phyloP scores from a whole-genome alignment of 1,140 invertebrate genomes.

The Ephestia elutella region DNA sequence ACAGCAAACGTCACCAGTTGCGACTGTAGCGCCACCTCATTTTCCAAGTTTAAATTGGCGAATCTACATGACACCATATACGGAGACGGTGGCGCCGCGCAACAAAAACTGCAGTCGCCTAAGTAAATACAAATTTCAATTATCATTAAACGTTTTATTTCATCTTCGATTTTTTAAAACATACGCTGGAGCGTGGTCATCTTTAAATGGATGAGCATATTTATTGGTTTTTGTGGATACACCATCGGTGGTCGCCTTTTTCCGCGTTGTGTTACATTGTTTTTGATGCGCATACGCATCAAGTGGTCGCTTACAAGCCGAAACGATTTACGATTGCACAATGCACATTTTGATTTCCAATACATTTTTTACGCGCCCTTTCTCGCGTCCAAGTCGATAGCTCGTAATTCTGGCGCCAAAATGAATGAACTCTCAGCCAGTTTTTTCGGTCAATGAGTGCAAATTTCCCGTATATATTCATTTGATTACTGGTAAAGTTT shows the following conservation, averaged over 20 bases:
- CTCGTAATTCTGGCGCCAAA: slow-evolving; percentile 65
- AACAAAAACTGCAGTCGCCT: slow-evolving; percentile 47
- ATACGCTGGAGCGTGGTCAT: slow-evolving; percentile 24
- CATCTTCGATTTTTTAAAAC: slow-evolving; percentile 54
- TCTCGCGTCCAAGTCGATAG: slow-evolving; percentile 49
- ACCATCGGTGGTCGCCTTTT: slow-evolving; percentile 63
- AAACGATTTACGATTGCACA: slow-evolving; percentile 54
- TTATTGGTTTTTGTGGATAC: slow-evolving; percentile 58
- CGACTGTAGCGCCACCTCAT: slow-evolving; percentile 40
- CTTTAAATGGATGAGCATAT: slow-evolving; percentile 65
- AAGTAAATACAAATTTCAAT: slow-evolving; percentile 71
- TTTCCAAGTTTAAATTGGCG: slow-evolving; percentile 61
- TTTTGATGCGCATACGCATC: slow-evolving; percentile 38
- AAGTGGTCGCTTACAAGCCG: slow-evolving; percentile 31
- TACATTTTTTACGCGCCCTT: slow-evolving; percentile 51
- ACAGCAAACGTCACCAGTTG: slow-evolving; percentile 13
- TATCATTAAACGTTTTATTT: slow-evolving; percentile 67
- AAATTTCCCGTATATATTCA: slow-evolving; percentile 31
- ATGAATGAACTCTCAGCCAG: slow-evolving; percentile 54
- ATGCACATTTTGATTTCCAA: slow-evolving; percentile 47
- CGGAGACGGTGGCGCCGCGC: slow-evolving; percentile 39
- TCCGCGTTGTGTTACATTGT: slow-evolving; percentile 54
- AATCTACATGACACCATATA: slow-evolving; percentile 56
- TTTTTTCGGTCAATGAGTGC: slow-evolving; percentile 37
- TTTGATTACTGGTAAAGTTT: slow-evolving; percentile 26